Evolutionary conservation across 2,113 vertebrate genomes (phyloP).

Genomic region (Cinclus cinclus): DNA sequence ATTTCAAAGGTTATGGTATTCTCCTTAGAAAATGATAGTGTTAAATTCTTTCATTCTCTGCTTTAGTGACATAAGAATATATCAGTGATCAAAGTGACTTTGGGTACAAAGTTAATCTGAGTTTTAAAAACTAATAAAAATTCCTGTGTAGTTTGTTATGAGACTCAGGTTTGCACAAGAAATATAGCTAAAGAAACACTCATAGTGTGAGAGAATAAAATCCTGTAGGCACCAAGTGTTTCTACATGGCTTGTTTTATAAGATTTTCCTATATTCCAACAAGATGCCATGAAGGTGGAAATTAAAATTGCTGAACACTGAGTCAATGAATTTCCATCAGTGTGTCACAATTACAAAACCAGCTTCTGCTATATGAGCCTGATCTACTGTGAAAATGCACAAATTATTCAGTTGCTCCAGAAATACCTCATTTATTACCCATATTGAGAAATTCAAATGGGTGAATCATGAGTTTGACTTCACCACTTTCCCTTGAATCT

Average conservation of each 20-base stretch:
- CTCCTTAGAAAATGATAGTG: background rate
- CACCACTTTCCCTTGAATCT: background rate
- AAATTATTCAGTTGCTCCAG: background rate
- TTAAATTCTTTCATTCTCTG: background rate
- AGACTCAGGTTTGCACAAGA: background rate
- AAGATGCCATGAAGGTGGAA: background rate
- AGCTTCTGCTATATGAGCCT: background rate
- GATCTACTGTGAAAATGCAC: slow-evolving; percentile 2
- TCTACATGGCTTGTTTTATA: background rate
- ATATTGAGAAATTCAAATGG: background rate
- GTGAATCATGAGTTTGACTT: slow-evolving; percentile 9
- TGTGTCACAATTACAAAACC: background rate
- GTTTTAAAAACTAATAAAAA: background rate
- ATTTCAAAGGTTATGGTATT: background rate
- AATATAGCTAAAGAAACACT: background rate
- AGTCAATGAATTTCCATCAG: background rate
- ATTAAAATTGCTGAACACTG: background rate
- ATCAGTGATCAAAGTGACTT: background rate
- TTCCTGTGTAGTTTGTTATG: background rate
- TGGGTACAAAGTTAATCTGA: background rate
- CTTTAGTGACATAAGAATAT: background rate
- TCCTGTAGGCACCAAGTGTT: background rate
- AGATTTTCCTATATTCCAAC: background rate
- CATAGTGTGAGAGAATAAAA: background rate
- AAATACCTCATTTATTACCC: slow-evolving; percentile 2